Conservation (phyloP, 2,888 invertebrate genomes). For the Eumacrocentrus americanus region DNA sequence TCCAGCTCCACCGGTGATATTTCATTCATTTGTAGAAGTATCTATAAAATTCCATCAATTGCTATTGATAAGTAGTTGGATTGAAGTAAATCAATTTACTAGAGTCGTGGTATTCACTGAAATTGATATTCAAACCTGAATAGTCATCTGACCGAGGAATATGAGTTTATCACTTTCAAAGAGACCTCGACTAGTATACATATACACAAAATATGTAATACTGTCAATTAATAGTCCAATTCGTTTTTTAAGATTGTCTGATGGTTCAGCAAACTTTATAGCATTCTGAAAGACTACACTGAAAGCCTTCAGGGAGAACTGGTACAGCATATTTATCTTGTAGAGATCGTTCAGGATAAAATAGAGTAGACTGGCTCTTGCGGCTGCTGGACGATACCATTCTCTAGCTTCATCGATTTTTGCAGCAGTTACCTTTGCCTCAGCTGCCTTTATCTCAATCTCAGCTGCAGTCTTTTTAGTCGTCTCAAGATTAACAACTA, state of each 20-base stretch:
- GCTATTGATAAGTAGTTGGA: neutral
- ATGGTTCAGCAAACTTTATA: slow-evolving; percentile 70
- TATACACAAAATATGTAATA: slow-evolving; percentile 84
- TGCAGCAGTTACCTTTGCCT: slow-evolving; percentile 83
- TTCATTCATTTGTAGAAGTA: slow-evolving; percentile 70
- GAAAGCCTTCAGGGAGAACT: slow-evolving; percentile 94
- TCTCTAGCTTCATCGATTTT: slow-evolving; percentile 93
- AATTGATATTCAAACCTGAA: slow-evolving; percentile 68
- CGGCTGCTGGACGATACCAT: slow-evolving; percentile 84
- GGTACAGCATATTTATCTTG: slow-evolving; percentile 94
- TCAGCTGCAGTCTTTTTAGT: slow-evolving; percentile 93
- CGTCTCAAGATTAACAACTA: slow-evolving; percentile 90
- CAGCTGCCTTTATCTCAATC: slow-evolving; percentile 84
- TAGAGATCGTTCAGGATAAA: slow-evolving; percentile 91
- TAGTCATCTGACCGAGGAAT: slow-evolving; percentile 84
- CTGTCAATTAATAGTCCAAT: slow-evolving; percentile 82
- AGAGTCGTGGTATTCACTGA: too few species aligned
- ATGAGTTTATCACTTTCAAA: slow-evolving; percentile 93
- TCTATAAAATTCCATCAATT: slow-evolving; percentile 58
- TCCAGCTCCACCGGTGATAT: slow-evolving; percentile 80
- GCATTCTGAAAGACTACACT: slow-evolving; percentile 90
- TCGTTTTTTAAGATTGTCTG: slow-evolving; percentile 74
- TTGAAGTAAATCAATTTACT: neutral
- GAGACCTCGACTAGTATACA: slow-evolving; percentile 87
- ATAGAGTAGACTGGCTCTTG: slow-evolving; percentile 86